A percentile compares a stretch with the other conserved stretches of the same genome.
phyloP scores from a whole-genome alignment of 2,888 invertebrate genomes.

The Notocelia uddmanniana region DNA sequence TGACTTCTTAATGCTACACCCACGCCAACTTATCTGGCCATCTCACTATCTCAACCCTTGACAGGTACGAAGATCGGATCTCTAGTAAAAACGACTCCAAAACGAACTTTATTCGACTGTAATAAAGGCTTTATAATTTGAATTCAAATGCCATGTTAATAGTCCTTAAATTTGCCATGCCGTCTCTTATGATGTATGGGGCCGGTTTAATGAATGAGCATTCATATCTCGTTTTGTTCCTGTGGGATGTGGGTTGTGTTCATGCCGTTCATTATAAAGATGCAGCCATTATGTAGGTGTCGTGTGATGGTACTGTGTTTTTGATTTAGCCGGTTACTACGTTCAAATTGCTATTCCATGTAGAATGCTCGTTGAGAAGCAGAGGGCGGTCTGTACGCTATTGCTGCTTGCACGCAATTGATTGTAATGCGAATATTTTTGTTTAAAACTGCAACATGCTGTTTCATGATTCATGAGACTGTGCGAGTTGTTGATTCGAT shows the following conservation, averaged over 20 bases:
- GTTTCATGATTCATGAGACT: neutral
- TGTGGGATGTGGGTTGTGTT: constrained; percentile 57
- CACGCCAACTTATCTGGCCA: constrained; percentile 65
- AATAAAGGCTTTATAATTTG: constrained; percentile 8
- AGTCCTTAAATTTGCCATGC: constrained; percentile 49
- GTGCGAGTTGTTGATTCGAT: neutral
- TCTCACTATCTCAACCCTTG: constrained; percentile 56
- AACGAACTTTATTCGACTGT: constrained; percentile 28
- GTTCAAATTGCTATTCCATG: constrained; percentile 34
- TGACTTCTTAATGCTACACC: constrained; percentile 78
- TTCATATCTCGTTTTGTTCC: constrained; percentile 61
- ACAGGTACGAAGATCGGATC: constrained; percentile 56
- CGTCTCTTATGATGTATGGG: constrained; percentile 62
- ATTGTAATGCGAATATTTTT: neutral
- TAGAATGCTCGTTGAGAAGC: constrained; percentile 12
- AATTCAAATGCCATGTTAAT: constrained; percentile 38
- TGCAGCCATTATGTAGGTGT: constrained; percentile 4
- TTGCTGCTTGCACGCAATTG: constrained; percentile 10
- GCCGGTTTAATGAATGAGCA: constrained; percentile 66
- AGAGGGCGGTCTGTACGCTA: constrained; percentile 4
- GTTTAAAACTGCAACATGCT: neutral
- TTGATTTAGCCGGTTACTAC: neutral
- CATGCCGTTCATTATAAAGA: neutral
- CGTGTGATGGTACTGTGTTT: neutral
- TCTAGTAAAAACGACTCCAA: constrained; percentile 22